These are phyloP conservation scores for Epizoanthus scotinus DNA, from an alignment of 92 coral and sea anemone genomes.

Conservation along the genomic window DNA sequence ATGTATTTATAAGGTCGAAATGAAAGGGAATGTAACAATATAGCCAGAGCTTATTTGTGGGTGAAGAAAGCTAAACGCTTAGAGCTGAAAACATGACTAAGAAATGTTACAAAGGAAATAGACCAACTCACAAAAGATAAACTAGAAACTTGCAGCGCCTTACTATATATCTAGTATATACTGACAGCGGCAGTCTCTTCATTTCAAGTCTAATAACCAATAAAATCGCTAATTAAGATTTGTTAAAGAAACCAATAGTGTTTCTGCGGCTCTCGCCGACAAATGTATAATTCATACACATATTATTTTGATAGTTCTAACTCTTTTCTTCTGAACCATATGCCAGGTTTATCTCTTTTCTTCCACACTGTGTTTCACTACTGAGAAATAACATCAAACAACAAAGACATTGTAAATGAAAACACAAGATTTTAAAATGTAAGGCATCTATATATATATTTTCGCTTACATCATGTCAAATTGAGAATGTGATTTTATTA, in stretches of 20 bases:
- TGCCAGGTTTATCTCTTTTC: background rate
- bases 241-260: background rate
- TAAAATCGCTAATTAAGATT: background rate
- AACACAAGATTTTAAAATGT: too few species aligned
- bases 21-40: background rate
- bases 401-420: too few species aligned
- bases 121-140: background rate
- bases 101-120: background rate
- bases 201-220: background rate
- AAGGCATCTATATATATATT: too few species aligned
- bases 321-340: background rate
- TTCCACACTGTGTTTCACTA: too few species aligned
- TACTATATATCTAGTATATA: background rate
- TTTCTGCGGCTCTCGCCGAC: background rate
- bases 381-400: too few species aligned
- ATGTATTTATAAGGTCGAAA: background rate
- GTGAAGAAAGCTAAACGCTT: background rate
- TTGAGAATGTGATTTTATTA: too few species aligned
- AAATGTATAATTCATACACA: background rate
- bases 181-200: too few species aligned
- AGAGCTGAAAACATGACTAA: background rate
- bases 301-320: background rate
- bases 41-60: background rate
- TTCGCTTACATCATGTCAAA: too few species aligned
- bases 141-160: background rate